Percentiles rank a stretch among this genome's conserved stretches.
phyloP scores from a whole-genome alignment of 2,113 vertebrate species.

The Cyanocitta stelleri region DNA sequence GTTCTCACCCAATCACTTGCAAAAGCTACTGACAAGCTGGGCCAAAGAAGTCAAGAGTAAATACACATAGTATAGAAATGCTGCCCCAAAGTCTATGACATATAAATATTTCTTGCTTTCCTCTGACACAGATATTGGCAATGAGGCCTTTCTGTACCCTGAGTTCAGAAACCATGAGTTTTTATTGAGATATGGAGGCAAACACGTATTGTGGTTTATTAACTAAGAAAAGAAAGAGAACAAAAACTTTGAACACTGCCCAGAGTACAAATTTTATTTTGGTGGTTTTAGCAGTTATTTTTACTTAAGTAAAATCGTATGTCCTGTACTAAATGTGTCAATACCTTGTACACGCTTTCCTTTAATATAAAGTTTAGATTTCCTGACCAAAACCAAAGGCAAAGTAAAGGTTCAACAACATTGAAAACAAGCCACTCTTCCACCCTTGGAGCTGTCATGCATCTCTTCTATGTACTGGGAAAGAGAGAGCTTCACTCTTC shows the following conservation, averaged over 20 bases:
- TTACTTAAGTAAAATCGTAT: not conserved
- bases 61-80: not conserved
- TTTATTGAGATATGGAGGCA: not conserved
- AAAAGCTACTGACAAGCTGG: not conserved
- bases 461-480: not conserved
- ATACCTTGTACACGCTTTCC: not conserved
- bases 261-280: not conserved
- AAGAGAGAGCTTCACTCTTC: not conserved
- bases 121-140: not conserved
- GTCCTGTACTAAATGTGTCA: not conserved
- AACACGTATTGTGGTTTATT: not conserved
- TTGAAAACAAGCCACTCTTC: not conserved
- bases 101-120: not conserved
- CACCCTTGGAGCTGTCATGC: not conserved
- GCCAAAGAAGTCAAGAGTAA: not conserved
- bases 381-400: not conserved
- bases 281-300: not conserved
- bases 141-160: not conserved
- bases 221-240: not conserved
- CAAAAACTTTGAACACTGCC: not conserved
- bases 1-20: not conserved
- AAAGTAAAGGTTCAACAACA: not conserved
- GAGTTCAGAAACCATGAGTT: not conserved
- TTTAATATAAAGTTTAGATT: not conserved
- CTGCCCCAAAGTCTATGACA: not conserved